Conservation (phyloP, 2,113 vertebrate genomes). For the Galeopterus variegatus region DNA sequence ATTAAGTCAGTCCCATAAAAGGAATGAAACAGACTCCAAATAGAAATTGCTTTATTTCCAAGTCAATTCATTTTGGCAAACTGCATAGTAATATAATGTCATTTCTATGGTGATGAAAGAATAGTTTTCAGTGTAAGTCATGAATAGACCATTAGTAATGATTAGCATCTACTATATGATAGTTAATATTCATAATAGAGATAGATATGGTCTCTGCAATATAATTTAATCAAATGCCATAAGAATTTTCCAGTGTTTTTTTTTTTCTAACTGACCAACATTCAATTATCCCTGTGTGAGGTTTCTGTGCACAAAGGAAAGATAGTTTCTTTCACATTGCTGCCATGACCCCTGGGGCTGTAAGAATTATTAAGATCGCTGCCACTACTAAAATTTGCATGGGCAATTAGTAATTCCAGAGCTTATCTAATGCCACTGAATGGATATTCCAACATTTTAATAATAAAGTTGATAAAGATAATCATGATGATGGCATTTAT, state of each 20-base stretch:
- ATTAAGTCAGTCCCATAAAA: slow-evolving; percentile 61
- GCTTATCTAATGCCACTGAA: slow-evolving; percentile 32
- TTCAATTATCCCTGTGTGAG: slow-evolving; percentile 82
- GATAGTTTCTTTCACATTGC: slow-evolving; percentile 20
- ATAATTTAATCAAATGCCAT: slow-evolving; percentile 74
- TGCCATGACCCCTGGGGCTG: slow-evolving; percentile 53
- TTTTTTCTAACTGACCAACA: slow-evolving; percentile 73
- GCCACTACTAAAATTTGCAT: slow-evolving; percentile 51
- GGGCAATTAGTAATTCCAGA: slow-evolving; percentile 70
- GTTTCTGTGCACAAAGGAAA: slow-evolving; percentile 67
- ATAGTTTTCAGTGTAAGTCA: slow-evolving; percentile 47
- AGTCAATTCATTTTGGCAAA: slow-evolving; percentile 74
- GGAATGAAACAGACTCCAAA: slow-evolving; percentile 70
- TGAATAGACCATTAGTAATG: slow-evolving; percentile 72
- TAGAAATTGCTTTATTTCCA: slow-evolving; percentile 77
- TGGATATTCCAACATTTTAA: slow-evolving; percentile 63
- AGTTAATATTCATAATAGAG: slow-evolving; percentile 71
- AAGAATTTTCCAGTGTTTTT: slow-evolving; percentile 7
- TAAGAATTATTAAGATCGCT: slow-evolving; percentile 63
- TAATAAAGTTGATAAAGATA: slow-evolving; percentile 68
- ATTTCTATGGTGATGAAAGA: slow-evolving; percentile 52
- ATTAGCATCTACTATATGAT: slow-evolving; percentile 70
- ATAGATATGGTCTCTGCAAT: slow-evolving; percentile 66
- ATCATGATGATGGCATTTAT: slow-evolving; percentile 5
- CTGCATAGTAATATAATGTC: slow-evolving; percentile 22